Percentiles rank a stretch among this genome's conserved stretches.
phyloP scores from a whole-genome alignment of 2,888 invertebrate genomes.

The Pomacea canaliculata region DNA sequence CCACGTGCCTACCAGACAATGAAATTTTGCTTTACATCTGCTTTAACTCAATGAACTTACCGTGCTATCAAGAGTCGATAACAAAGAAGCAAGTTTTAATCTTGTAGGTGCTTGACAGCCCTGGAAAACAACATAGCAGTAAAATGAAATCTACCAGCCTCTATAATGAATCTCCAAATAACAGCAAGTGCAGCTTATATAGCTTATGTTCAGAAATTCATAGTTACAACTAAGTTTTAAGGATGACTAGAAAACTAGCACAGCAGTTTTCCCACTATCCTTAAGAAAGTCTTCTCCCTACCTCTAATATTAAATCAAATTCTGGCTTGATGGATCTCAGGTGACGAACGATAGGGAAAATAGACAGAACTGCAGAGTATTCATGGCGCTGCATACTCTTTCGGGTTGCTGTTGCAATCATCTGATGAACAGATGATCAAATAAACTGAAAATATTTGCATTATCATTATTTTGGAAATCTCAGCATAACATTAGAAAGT shows the following conservation, averaged over 20 bases:
- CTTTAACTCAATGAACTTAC: slow-evolving; percentile 67
- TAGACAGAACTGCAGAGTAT: slow-evolving; percentile 83
- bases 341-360: slow-evolving; percentile 87
- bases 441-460: not conserved
- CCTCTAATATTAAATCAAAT: slow-evolving; percentile 82
- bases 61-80: slow-evolving; percentile 81
- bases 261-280: too few species aligned
- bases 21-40: too few species aligned
- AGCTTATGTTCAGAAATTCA: too few species aligned
- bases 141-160: too few species aligned
- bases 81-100: slow-evolving; percentile 80
- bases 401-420: slow-evolving; percentile 81
- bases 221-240: too few species aligned
- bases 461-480: not conserved
- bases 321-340: slow-evolving; percentile 83
- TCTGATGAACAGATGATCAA: slow-evolving; percentile 69
- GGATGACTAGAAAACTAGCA: too few species aligned
- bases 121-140: slow-evolving; percentile 36
- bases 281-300: slow-evolving; percentile 36
- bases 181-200: too few species aligned
- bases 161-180: too few species aligned
- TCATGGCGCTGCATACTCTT: slow-evolving; percentile 83
- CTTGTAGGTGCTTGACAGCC: slow-evolving; percentile 74
- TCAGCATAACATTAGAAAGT: not conserved
- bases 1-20: too few species aligned